A percentile compares a stretch with the other conserved stretches of the same genome.
phyloP scores from a whole-genome alignment of 2,797 vertebrate genomes.

The Phataginus tetradactyla region DNA sequence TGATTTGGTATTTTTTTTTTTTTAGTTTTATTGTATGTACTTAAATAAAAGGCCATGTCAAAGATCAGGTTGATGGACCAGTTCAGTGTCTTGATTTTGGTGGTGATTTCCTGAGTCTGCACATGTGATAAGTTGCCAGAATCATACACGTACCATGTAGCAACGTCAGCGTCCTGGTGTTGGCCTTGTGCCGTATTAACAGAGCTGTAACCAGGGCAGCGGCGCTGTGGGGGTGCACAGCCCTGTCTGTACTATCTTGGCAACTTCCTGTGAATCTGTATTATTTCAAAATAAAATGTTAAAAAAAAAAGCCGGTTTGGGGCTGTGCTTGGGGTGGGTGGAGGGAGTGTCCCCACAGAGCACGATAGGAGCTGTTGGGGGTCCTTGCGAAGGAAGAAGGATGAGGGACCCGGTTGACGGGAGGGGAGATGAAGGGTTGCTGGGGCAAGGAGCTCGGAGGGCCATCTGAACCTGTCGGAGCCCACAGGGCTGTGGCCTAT shows the following conservation, averaged over 20 bases:
- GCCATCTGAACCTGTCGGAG: accelerated
- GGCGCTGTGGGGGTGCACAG: background rate
- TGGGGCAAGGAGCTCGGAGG: background rate
- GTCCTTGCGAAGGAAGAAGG: background rate
- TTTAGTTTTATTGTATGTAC: background rate
- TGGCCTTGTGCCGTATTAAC: background rate
- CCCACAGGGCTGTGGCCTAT: background rate
- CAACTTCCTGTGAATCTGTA: background rate
- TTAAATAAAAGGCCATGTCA: background rate
- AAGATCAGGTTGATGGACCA: background rate
- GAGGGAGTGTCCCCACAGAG: background rate
- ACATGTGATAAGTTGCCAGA: background rate
- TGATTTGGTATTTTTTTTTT: too few species aligned
- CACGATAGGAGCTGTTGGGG: background rate
- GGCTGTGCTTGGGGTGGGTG: background rate
- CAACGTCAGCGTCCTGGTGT: background rate
- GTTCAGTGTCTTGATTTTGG: background rate
- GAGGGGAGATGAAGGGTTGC: background rate
- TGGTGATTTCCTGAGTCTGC: background rate
- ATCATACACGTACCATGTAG: accelerated
- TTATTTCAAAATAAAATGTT: background rate
- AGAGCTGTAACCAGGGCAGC: too few species aligned
- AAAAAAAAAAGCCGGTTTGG: background rate
- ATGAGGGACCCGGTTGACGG: background rate
- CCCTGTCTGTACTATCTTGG: background rate